These are phyloP conservation scores for Papio anubis DNA, from an alignment of 2,113 vertebrate species.

Conservation along the genomic window DNA sequence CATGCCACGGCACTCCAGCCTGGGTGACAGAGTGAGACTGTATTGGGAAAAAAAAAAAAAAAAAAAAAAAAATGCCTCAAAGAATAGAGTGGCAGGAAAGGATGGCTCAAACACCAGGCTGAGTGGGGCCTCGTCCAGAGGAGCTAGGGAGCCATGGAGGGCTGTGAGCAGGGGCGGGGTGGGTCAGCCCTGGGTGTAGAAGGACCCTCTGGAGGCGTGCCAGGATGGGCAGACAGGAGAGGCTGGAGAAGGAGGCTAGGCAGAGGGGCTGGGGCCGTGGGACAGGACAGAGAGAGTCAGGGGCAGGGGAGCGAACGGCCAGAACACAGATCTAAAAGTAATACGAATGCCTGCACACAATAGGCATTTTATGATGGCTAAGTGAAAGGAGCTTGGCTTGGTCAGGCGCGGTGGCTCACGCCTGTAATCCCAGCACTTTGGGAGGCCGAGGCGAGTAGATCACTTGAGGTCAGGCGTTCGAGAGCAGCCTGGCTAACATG, in stretches of 20 bases:
- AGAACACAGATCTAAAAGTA: rapidly evolving
- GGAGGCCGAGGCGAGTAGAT: no score
- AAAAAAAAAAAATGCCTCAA: neutral
- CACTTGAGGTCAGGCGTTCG: no score
- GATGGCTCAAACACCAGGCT: neutral
- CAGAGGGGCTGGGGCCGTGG: neutral
- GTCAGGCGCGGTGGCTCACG: no score
- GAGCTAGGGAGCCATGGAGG: neutral
- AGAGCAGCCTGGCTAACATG: no score
- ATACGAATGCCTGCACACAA: rapidly evolving
- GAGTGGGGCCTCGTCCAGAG: neutral
- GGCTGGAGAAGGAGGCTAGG: neutral
- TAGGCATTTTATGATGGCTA: neutral
- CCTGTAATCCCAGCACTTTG: no score
- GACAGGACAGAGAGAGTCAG: neutral
- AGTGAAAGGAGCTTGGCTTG: no score
- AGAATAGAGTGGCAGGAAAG: neutral
- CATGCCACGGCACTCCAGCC: no score
- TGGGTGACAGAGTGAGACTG: no score
- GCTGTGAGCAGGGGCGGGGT: neutral
- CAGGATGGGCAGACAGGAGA: neutral
- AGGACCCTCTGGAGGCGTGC: neutral
- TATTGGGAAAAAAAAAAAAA: no score
- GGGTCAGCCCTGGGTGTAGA: neutral
- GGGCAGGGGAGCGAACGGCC: neutral